A percentile compares a stretch with the other conserved stretches of the same genome.
Evolutionary conservation across 2,888 invertebrate genomes (phyloP).

Genomic region (Oegoconia quadripuncta): DNA sequence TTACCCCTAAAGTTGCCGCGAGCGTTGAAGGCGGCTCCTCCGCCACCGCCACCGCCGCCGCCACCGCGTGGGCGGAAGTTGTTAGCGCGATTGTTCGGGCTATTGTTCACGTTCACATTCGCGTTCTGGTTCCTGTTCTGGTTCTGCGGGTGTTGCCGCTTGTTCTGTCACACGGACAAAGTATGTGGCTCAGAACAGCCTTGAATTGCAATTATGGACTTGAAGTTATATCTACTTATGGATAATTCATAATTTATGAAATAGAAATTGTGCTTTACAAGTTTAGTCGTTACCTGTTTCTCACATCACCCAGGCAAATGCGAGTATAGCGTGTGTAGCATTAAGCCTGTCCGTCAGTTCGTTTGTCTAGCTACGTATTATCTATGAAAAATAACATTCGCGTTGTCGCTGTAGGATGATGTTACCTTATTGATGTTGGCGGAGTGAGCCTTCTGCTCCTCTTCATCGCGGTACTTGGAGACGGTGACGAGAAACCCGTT

Average conservation of each 20-base stretch:
- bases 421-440: constrained; percentile 1
- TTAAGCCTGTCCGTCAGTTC: too few relatives aligned
- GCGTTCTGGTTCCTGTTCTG: constrained; percentile 47
- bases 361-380: too few relatives aligned
- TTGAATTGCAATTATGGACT: too few relatives aligned
- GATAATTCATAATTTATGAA: too few relatives aligned
- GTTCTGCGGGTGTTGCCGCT: constrained; percentile 60
- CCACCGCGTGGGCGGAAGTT: constrained; percentile 57
- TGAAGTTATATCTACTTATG: too few relatives aligned
- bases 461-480: constrained; percentile 71
- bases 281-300: too few relatives aligned
- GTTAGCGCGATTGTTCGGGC: constrained; percentile 31
- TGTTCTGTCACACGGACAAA: constrained; percentile 41
- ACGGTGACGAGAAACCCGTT: constrained; percentile 74
- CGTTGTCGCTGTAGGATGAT: not conserved
- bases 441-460: constrained; percentile 67
- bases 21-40: constrained; percentile 39
- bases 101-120: constrained; percentile 33
- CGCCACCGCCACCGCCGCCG: constrained; percentile 38
- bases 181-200: too few relatives aligned
- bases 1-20: constrained; percentile 64
- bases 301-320: too few relatives aligned
- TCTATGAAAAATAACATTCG: too few relatives aligned
- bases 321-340: too few relatives aligned
- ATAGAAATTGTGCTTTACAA: too few relatives aligned